Evolutionary conservation across 2,888 invertebrate genomes (phyloP), one percentile per base, ranked within the genome.

Genomic region (Pyrrhosoma nymphula): DNA sequence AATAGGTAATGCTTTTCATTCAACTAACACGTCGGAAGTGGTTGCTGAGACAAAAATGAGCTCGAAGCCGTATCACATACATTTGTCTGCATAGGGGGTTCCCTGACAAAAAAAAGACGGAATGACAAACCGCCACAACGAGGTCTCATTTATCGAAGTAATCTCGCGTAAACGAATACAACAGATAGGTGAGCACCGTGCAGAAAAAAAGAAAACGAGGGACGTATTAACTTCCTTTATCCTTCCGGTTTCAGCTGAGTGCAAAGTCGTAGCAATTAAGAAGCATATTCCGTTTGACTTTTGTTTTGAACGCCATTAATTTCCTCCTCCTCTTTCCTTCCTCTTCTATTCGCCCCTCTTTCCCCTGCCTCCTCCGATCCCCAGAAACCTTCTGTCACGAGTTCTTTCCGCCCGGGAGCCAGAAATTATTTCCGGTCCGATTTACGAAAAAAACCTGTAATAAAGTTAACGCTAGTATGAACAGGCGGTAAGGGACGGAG

Each of bases 351-450:
- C 47, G 20, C 55, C 47, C 39, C 4, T 63, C 60, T n/a, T 56
- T 20, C 69, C 82, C 82, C n/a, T 3, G 0, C 14, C 30, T 35
- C 82, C 82, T 26, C 69, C 26, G 69, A 26, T 69, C 69, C 69
- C 26, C 69, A 23, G 26, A 69, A 82, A 82, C 82, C 82, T 82
- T 93, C 69, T 26, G 75, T 60, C 93, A 60, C 91, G 60, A 20
- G 91, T 91, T 60, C 91, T 93, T 93, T 93, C 93, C 93, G 47
- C 93, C 47, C 30, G 82, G 82, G 82, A 69, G 91, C 60, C 91
- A 60, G 39, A 60, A 93, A 93, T 69, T 93, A 93, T 93, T 93
- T 93, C 93, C 93, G 93, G 69, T 93, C 69, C 93, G 93, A 93
- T 93, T 93, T 75, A 69, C 93, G 63, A 91, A 91, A 47, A 93